These are phyloP conservation scores for Bos taurus DNA, from an alignment of 2,113 vertebrate species.

Conservation along the genomic window DNA sequence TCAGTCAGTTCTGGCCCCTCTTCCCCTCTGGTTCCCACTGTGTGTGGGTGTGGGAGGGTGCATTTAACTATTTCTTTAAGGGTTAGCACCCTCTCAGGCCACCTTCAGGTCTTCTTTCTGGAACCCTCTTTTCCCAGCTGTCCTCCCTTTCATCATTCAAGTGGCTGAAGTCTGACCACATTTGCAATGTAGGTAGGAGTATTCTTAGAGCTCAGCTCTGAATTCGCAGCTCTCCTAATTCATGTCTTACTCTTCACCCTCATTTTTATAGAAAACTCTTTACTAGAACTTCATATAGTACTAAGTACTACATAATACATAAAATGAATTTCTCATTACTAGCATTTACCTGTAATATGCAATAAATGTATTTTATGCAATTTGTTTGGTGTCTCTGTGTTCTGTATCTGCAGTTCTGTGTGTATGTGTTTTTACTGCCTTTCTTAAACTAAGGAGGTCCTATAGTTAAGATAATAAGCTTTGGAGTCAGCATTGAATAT, in stretches of 20 bases:
- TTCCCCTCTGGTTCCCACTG: not conserved
- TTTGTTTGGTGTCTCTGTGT: slow-evolving; percentile 63
- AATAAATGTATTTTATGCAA: slow-evolving; percentile 72
- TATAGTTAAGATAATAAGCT: not conserved
- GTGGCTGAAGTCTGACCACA: not conserved
- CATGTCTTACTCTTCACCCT: not conserved
- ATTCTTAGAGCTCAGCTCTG: not conserved
- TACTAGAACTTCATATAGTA: not conserved
- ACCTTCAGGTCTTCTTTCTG: not conserved
- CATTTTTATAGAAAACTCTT: not conserved
- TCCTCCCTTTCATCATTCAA: not conserved
- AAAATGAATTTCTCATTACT: slow-evolving; percentile 27
- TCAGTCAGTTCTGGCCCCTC: not conserved
- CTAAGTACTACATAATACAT: not conserved
- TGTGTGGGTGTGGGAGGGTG: not conserved
- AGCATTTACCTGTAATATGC: slow-evolving; percentile 52
- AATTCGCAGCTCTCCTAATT: not conserved
- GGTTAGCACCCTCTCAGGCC: not conserved
- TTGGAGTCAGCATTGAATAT: not conserved
- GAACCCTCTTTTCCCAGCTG: not conserved
- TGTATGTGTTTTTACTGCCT: slow-evolving; percentile 50
- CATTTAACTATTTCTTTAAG: not conserved
- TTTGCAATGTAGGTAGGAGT: not conserved
- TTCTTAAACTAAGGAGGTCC: slow-evolving; percentile 23
- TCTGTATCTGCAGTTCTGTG: slow-evolving; percentile 49